Percentiles rank a stretch among this genome's conserved stretches.
Conservation (phyloP, 2,113 vertebrate species). For the Oriolus oriolus region DNA sequence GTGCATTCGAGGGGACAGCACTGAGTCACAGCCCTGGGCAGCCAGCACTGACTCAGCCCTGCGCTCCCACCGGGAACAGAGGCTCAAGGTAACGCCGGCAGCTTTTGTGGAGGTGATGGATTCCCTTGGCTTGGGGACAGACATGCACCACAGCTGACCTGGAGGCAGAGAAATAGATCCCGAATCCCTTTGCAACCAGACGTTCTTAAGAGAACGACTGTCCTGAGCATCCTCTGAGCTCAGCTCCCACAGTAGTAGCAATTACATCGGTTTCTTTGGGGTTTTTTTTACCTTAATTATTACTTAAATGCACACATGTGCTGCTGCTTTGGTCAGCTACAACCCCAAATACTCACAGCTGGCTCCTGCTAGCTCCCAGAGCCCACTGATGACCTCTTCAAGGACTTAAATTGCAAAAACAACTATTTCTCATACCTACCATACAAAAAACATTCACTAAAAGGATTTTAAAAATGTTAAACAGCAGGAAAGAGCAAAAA, state of each 20-base stretch:
- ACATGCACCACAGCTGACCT: background rate
- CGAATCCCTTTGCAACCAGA: background rate
- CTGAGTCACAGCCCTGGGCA: slow-evolving; percentile 9
- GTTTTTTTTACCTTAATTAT: background rate
- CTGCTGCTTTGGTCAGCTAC: background rate
- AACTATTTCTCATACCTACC: background rate
- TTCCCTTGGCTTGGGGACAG: background rate
- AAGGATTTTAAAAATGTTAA: background rate
- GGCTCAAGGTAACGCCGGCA: background rate
- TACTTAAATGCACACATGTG: background rate
- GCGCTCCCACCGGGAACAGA: rapidly evolving
- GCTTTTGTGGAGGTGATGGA: background rate
- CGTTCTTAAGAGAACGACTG: background rate
- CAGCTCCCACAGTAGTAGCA: background rate
- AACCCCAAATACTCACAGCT: background rate
- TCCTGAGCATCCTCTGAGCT: background rate
- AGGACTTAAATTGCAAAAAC: background rate
- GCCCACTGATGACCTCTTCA: background rate
- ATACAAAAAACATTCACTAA: background rate
- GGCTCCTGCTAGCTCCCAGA: background rate
- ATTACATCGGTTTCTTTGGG: background rate
- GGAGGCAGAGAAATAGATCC: background rate
- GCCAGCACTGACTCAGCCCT: background rate
- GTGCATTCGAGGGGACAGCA: background rate
- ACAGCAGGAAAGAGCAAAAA: background rate